phyloP scores from a whole-genome alignment of 2,113 vertebrate species.

The Prionailurus viverrinus region DNA sequence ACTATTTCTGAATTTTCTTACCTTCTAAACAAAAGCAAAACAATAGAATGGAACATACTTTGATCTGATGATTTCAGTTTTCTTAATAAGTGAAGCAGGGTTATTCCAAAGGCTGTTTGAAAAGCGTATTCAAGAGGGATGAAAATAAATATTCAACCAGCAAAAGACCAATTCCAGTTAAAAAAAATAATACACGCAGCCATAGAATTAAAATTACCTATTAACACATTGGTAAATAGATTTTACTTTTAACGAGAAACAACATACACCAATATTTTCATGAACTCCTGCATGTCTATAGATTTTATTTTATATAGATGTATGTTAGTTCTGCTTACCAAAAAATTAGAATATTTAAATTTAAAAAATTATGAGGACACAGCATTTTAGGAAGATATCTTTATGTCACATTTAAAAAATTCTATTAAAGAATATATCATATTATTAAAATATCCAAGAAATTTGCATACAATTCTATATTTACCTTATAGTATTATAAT shows the following conservation, averaged over 20 bases:
- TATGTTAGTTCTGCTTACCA: background rate
- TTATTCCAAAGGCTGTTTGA: background rate
- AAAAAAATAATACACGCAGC: background rate
- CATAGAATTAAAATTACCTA: background rate
- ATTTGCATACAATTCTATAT: slow-evolving; percentile 32
- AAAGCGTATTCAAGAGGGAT: background rate
- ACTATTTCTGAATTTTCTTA: background rate
- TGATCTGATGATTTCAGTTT: background rate
- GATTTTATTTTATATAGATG: slow-evolving; percentile 23
- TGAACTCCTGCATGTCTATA: background rate
- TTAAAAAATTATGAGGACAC: background rate
- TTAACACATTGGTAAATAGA: background rate
- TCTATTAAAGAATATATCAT: slow-evolving; percentile 8
- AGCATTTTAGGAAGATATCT: background rate
- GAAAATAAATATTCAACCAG: background rate
- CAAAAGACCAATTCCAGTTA: background rate
- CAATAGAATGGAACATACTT: background rate
- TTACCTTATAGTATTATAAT: background rate
- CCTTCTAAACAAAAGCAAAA: background rate
- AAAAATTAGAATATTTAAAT: background rate
- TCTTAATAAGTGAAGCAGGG: slow-evolving; percentile 11
- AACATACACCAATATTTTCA: background rate
- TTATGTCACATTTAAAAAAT: background rate
- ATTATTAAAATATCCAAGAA: slow-evolving; percentile 17
- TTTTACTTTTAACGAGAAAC: background rate